Percentiles rank a stretch among this genome's conserved stretches.
Evolutionary conservation across 2,797 vertebrate species (phyloP).

Genomic region (Myotis myotis): DNA sequence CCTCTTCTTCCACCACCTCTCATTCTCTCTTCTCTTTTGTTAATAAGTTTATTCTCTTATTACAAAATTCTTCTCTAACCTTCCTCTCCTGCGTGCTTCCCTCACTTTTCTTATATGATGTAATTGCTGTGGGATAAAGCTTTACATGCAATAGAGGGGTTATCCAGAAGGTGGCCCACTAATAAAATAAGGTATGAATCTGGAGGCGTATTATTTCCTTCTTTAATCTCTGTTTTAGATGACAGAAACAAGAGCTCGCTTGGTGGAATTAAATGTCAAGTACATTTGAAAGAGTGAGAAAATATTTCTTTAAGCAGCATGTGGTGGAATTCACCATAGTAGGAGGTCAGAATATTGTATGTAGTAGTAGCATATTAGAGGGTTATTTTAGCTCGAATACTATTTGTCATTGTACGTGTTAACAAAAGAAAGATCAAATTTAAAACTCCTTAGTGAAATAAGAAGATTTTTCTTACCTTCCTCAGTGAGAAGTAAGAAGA

Average conservation of each 20-base stretch:
- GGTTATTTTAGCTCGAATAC: slow-evolving; percentile 68
- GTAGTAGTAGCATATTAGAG: slow-evolving; percentile 28
- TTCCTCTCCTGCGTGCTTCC: not conserved
- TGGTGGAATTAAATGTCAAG: slow-evolving; percentile 67
- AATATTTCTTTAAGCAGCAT: slow-evolving; percentile 56
- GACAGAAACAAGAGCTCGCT: slow-evolving; percentile 53
- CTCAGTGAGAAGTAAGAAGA: slow-evolving; percentile 61
- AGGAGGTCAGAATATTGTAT: slow-evolving; percentile 47
- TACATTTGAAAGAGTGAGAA: slow-evolving; percentile 59
- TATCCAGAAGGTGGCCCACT: slow-evolving; percentile 49
- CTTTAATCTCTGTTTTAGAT: slow-evolving; percentile 56
- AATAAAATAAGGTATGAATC: slow-evolving; percentile 55
- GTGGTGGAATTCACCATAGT: slow-evolving; percentile 56
- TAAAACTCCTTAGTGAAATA: slow-evolving; percentile 69
- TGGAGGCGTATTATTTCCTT: slow-evolving; percentile 45
- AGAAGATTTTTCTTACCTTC: slow-evolving; percentile 59
- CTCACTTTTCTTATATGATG: not conserved
- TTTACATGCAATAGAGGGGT: slow-evolving; percentile 54
- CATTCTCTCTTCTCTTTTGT: not conserved
- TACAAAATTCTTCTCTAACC: not conserved
- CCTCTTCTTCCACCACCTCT: not conserved
- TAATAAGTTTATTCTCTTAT: not conserved
- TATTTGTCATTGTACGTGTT: slow-evolving; percentile 63
- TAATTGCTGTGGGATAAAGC: slow-evolving; percentile 49
- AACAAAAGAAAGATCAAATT: slow-evolving; percentile 58